Conservation (phyloP, 1,140 invertebrate species). For the Saxidomus purpurata region DNA sequence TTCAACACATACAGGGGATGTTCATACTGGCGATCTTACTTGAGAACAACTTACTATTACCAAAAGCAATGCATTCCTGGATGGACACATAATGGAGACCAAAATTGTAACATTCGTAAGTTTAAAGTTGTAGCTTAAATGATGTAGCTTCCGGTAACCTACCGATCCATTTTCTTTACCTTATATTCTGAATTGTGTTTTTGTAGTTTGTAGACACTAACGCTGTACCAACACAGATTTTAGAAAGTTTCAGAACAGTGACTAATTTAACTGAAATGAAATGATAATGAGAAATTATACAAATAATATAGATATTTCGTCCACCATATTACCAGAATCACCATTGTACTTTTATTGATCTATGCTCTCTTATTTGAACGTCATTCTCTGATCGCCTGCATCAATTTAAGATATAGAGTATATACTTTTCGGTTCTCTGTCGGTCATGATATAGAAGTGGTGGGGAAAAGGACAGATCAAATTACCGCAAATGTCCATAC, state of each 20-base stretch:
- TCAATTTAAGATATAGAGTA: too few relatives aligned
- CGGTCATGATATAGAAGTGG: too few relatives aligned
- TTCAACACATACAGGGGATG: constrained; percentile 3
- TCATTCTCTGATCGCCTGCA: too few relatives aligned
- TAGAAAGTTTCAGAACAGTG: not conserved
- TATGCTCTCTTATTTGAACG: too few relatives aligned
- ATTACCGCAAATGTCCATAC: too few relatives aligned
- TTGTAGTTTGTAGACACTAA: not conserved
- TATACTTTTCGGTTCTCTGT: too few relatives aligned
- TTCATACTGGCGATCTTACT: not conserved
- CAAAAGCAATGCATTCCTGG: not conserved
- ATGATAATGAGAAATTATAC: not conserved
- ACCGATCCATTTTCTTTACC: too few relatives aligned
- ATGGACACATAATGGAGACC: constrained; percentile 3
- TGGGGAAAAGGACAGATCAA: too few relatives aligned
- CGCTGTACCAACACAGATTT: not conserved
- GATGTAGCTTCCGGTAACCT: not conserved
- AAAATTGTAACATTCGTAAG: not conserved
- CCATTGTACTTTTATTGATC: too few relatives aligned
- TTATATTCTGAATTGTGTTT: too few relatives aligned
- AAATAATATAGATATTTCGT: too few relatives aligned
- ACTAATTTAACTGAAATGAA: not conserved
- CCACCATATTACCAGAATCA: too few relatives aligned
- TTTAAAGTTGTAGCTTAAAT: not conserved
- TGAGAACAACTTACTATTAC: not conserved